Evolutionary conservation across 1,140 invertebrate species (phyloP).

Genomic region (Drosophila willistoni): DNA sequence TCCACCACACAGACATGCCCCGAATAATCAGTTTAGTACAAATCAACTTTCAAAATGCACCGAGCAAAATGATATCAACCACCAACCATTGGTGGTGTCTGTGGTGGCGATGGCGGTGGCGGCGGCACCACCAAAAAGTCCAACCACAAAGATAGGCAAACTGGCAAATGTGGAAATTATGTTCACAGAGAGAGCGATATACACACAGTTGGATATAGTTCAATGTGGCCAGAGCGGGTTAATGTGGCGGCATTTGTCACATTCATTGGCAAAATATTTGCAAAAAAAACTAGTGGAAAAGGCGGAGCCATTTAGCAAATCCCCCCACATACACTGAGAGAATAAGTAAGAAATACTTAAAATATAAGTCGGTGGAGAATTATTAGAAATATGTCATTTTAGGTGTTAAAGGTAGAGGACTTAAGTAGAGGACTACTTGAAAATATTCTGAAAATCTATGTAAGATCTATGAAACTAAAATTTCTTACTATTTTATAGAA

Average conservation of each 20-base stretch:
- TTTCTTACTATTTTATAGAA: no score
- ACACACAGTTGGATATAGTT: background rate
- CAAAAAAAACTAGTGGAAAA: background rate
- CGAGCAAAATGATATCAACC: background rate
- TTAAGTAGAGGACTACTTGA: no score
- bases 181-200: background rate
- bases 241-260: conserved; percentile 20
- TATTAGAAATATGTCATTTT: no score
- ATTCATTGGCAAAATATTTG: background rate
- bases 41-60: conserved; percentile 50
- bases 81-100: background rate
- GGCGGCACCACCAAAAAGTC: conserved; percentile 18
- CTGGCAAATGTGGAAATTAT: conserved; percentile 6
- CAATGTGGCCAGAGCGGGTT: conserved; percentile 7
- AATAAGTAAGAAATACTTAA: background rate
- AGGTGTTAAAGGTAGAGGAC: no score
- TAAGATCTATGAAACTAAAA: no score
- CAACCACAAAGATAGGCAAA: conserved; percentile 28
- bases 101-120: background rate
- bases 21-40: conserved; percentile 55
- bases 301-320: conserved; percentile 4
- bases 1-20: conserved; percentile 20
- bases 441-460: no score
- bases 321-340: conserved; percentile 4
- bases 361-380: no score